Evolutionary conservation across 1,140 invertebrate genomes (phyloP), one percentile per base, ranked within the genome.

Genomic region (Matsumurasca onukii): DNA sequence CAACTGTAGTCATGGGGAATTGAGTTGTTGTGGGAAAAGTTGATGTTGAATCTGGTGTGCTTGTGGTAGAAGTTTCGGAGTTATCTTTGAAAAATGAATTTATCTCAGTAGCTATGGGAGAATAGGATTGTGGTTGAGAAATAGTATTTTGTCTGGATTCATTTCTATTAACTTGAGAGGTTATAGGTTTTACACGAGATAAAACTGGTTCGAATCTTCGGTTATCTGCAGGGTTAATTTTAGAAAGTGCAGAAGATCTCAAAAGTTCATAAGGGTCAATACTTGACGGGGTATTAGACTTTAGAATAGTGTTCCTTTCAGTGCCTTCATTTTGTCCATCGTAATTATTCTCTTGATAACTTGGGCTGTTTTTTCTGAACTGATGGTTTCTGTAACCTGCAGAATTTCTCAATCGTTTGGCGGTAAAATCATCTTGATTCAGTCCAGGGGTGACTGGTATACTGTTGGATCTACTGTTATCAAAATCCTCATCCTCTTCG

Each of bases 41-140:
- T 5, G 5, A n/a, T 24, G 49, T n/a, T 59, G 25, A 25, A 27
- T 59, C 30, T 24, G 25, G 55, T 27, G 3, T 59, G 25, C 2
- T 12, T 59, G 25, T 24, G 25, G 55, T 27, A 5, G 2, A 5
- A 24, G 3, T 25, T 24, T n/a, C n/a, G n/a, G n/a, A n/a, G n/a
- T n/a, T n/a, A n/a, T n/a, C 55, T 59, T 24, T 59, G 30, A 59
- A 59, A 27, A 27, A 59, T 59, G 55, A 59, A 59, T 59, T 59
- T 59, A 59, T 24, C n/a, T 59, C 55, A 15, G 25, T 24, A 15
- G 55, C 55, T 59, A 59, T 27, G 13, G 55, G 55, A 5, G 55
- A n/a, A n/a, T n/a, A n/a, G n/a, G n/a, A 27, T 3, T 12, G 24
- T 29, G 55, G 24, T 59, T 59, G 13, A 22, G 55, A 27, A 13